Conservation (phyloP, 2,888 invertebrate genomes). For the Hipparchia sbordonii region DNA sequence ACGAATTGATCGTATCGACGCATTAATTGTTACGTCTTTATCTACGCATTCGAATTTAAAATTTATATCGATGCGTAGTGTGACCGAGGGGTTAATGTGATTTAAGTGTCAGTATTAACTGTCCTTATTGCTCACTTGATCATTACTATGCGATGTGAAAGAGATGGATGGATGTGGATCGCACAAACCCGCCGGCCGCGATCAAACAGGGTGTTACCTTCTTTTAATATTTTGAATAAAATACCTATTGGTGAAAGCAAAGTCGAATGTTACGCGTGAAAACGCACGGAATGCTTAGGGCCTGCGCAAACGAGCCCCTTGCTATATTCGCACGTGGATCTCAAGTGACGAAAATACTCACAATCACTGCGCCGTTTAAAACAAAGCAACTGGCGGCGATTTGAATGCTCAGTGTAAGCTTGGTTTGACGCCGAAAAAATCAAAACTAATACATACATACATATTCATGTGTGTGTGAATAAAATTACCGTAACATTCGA, state of each 20-base stretch:
- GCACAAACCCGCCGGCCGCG: conserved; percentile 73
- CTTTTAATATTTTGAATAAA: not conserved
- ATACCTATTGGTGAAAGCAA: conserved; percentile 28
- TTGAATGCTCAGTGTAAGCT: no score
- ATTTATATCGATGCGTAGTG: conserved; percentile 29
- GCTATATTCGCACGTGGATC: no score
- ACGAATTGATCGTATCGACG: conserved; percentile 26
- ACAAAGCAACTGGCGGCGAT: no score
- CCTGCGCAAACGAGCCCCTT: no score
- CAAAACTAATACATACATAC: no score
- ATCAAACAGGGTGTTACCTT: conserved; percentile 20
- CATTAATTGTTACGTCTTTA: conserved; percentile 35
- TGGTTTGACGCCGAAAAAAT: no score
- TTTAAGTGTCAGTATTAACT: conserved; percentile 42
- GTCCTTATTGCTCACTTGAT: conserved; percentile 73
- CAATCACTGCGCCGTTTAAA: no score
- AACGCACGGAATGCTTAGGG: conserved; percentile 29
- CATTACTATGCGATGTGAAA: conserved; percentile 61
- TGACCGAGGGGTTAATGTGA: conserved; percentile 33
- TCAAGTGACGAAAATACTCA: no score
- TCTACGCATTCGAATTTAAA: conserved; percentile 28
- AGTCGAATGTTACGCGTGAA: conserved; percentile 33
- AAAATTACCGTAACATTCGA: no score
- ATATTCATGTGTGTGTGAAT: no score
- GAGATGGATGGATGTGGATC: conserved; percentile 60